Conservation (phyloP, 2,113 vertebrate species). For the Peromyscus polionotus region DNA sequence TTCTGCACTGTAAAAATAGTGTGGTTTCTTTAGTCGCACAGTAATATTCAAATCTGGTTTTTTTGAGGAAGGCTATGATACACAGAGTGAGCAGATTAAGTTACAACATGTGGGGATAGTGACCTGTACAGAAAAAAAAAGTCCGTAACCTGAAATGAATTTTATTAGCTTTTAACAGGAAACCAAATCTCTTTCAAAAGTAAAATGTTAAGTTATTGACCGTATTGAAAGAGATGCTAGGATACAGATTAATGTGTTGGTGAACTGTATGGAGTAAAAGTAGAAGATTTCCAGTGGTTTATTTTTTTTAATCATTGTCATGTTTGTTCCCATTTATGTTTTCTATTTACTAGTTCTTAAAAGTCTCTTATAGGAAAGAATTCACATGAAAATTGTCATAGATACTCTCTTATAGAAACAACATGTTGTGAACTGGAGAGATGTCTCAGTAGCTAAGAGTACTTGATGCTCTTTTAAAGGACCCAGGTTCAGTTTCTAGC, state of each 20-base stretch:
- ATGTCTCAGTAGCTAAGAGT: too few relatives aligned
- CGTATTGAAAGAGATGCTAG: constrained; percentile 46
- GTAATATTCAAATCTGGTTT: constrained; percentile 82
- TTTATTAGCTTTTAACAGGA: constrained; percentile 54
- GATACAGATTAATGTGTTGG: constrained; percentile 37
- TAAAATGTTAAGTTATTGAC: neutral
- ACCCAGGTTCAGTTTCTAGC: neutral
- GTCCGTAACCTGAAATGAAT: constrained; percentile 65
- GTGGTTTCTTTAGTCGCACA: constrained; percentile 84
- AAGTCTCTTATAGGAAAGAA: neutral
- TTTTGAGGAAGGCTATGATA: constrained; percentile 70
- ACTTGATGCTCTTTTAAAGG: neutral
- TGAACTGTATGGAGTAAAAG: neutral
- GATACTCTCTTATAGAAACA: neutral
- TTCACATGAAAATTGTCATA: neutral
- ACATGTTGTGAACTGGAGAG: neutral
- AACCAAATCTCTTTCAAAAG: neutral
- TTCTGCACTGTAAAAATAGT: constrained; percentile 89
- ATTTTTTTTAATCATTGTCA: neutral
- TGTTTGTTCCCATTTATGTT: neutral
- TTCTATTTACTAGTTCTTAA: neutral
- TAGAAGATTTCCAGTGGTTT: constrained; percentile 22
- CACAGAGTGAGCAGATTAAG: constrained; percentile 70
- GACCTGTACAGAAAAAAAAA: constrained; percentile 69
- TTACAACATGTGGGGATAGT: constrained; percentile 57